These are phyloP conservation scores for Parnassius smintheus DNA, from an alignment of 2,888 invertebrate genomes.

Conservation along the genomic window DNA sequence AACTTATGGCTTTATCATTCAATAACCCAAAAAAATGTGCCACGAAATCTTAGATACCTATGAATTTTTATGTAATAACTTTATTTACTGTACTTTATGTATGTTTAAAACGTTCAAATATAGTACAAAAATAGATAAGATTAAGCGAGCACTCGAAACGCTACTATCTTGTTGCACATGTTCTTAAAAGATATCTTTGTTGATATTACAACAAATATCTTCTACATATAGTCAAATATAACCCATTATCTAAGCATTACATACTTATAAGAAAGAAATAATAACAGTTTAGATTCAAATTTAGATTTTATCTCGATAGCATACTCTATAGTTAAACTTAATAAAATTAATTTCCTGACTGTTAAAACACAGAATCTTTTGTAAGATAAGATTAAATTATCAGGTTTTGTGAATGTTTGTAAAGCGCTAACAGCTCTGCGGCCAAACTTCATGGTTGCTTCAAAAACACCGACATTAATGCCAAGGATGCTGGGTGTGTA, in stretches of 20 bases:
- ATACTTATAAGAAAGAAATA: not conserved
- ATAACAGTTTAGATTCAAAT: conserved; percentile 4
- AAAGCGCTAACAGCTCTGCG: conserved; percentile 60
- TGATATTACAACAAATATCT: conserved; percentile 2
- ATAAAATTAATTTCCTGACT: conserved; percentile 25
- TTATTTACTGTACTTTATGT: too few relatives aligned
- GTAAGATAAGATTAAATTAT: conserved; percentile 10
- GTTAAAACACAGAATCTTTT: conserved; percentile 35
- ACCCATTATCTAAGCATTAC: not conserved
- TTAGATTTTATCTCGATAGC: conserved; percentile 18
- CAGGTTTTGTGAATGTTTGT: conserved; percentile 57
- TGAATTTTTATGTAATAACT: conserved; percentile 9
- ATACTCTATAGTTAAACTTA: conserved; percentile 37
- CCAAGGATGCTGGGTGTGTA: conserved; percentile 61
- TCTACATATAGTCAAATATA: conserved; percentile 1
- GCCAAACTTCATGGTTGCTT: conserved; percentile 48
- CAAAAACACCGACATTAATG: conserved; percentile 69
- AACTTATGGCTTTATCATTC: not conserved
- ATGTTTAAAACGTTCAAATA: conserved; percentile 6
- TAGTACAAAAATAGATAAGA: conserved; percentile 21
- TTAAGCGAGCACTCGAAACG: conserved; percentile 17
- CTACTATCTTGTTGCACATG: conserved; percentile 6
- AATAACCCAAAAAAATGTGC: conserved; percentile 3
- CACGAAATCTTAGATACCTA: conserved; percentile 6
- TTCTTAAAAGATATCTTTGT: conserved; percentile 14